Evolutionary conservation across 2,113 vertebrate genomes (phyloP).

Genomic region (Caloenas nicobarica): DNA sequence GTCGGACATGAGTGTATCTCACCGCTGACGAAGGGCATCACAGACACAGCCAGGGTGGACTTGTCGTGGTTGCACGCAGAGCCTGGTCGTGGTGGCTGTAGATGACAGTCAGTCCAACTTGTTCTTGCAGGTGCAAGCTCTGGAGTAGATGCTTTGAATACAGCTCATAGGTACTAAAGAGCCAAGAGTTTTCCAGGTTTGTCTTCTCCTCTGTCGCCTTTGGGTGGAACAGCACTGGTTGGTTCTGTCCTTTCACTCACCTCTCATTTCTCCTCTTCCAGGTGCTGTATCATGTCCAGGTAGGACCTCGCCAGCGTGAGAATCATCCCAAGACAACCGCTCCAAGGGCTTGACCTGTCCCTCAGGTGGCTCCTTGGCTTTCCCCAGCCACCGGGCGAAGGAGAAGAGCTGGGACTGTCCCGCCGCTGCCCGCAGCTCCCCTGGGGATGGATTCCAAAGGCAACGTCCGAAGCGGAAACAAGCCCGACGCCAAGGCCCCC

Average conservation of each 20-base stretch:
- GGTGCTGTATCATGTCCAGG: slow-evolving; percentile 60
- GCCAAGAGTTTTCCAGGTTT: background rate
- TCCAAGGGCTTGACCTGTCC: background rate
- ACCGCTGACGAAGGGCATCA: background rate
- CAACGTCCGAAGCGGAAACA: slow-evolving; percentile 71
- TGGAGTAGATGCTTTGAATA: background rate
- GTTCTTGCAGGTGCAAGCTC: background rate
- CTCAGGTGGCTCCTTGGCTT: background rate
- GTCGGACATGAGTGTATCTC: background rate
- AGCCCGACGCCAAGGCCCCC: slow-evolving; percentile 69
- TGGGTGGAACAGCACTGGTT: background rate
- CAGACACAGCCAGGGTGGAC: background rate
- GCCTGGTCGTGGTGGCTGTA: background rate
- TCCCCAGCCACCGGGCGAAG: background rate
- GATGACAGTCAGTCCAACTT: background rate
- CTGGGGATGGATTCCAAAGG: slow-evolving; percentile 77
- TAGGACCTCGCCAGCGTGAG: background rate
- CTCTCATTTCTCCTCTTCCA: background rate
- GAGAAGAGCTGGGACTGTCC: background rate
- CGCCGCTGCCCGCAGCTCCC: background rate
- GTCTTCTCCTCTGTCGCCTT: rapidly evolving
- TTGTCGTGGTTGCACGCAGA: rapidly evolving
- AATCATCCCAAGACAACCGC: background rate
- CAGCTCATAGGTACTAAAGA: background rate
- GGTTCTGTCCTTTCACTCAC: background rate